Conservation (phyloP, 1,140 invertebrate genomes). For the Leptinotarsa lineolata region DNA sequence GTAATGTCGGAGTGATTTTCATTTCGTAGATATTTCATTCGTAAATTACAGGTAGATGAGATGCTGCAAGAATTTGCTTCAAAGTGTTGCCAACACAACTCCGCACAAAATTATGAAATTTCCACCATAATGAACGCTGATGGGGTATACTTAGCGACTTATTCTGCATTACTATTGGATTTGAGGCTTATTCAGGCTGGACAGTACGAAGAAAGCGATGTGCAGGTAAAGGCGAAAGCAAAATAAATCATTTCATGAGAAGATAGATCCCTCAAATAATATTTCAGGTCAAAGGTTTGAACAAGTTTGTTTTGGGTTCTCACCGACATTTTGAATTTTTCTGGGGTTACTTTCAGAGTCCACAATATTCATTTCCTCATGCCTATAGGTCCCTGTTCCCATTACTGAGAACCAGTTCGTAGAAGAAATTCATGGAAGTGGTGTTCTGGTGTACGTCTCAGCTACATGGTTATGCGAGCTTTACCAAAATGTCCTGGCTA, state of each 20-base stretch:
- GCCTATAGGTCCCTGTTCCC: constrained; percentile 61
- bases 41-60: constrained; percentile 72
- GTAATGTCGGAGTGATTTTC: constrained; percentile 45
- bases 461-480: constrained; percentile 89
- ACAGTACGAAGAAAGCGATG: constrained; percentile 71
- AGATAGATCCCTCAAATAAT: too few species aligned
- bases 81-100: constrained; percentile 85
- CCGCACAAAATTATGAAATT: constrained; percentile 62
- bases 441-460: constrained; percentile 87
- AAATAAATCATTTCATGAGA: constrained; percentile 31
- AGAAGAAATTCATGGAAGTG: constrained; percentile 87
- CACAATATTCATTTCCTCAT: too few species aligned
- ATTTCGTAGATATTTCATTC: not conserved
- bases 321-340: too few species aligned
- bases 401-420: constrained; percentile 82
- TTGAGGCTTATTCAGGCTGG: constrained; percentile 76
- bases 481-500: constrained; percentile 81
- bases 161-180: constrained; percentile 81
- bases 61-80: constrained; percentile 89
- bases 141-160: constrained; percentile 90
- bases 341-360: too few species aligned
- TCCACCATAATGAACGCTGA: constrained; percentile 91
- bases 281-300: too few species aligned
- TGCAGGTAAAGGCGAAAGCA: constrained; percentile 72
- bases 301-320: too few species aligned